Percentiles rank a stretch among this genome's conserved stretches.
Conservation (phyloP, 2,888 invertebrate species). For the Geotrupes spiniger region DNA sequence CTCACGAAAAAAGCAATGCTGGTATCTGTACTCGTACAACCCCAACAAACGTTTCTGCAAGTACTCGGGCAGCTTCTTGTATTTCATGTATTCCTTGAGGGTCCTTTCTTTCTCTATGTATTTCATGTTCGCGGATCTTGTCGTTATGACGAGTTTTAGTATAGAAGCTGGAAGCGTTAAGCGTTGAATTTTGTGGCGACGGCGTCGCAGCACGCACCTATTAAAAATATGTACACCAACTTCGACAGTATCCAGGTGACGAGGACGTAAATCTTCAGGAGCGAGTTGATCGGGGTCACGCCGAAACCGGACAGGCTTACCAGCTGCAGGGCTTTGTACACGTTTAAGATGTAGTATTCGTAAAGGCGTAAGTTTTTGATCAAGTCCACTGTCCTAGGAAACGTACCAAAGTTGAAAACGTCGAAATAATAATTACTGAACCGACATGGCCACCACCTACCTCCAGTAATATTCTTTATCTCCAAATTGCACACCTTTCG, state of each 20-base stretch:
- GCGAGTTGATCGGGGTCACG: conserved; percentile 27
- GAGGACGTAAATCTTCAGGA: conserved; percentile 31
- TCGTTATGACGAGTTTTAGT: conserved; percentile 10
- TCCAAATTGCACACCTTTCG: neutral
- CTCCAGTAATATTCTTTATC: neutral
- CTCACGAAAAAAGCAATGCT: conserved; percentile 47
- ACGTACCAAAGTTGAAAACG: too few species aligned
- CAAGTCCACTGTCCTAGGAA: neutral
- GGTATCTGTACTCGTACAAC: conserved; percentile 47
- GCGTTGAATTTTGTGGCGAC: too few species aligned
- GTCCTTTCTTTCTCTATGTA: conserved; percentile 41
- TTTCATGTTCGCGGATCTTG: conserved; percentile 12
- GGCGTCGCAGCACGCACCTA: conserved; percentile 33
- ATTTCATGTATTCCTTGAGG: conserved; percentile 47
- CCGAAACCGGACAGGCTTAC: conserved; percentile 36
- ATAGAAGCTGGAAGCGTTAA: conserved; percentile 5
- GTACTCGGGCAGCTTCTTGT: conserved; percentile 46
- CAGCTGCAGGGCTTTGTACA: conserved; percentile 34
- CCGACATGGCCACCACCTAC: too few species aligned
- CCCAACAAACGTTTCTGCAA: conserved; percentile 43
- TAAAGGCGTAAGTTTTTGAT: neutral
- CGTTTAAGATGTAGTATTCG: conserved; percentile 22
- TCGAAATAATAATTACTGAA: too few species aligned
- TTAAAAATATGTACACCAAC: conserved; percentile 31
- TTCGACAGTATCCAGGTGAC: conserved; percentile 37